Evolutionary conservation across 2,113 vertebrate genomes (phyloP).

Genomic region (Myotis davidii): DNA sequence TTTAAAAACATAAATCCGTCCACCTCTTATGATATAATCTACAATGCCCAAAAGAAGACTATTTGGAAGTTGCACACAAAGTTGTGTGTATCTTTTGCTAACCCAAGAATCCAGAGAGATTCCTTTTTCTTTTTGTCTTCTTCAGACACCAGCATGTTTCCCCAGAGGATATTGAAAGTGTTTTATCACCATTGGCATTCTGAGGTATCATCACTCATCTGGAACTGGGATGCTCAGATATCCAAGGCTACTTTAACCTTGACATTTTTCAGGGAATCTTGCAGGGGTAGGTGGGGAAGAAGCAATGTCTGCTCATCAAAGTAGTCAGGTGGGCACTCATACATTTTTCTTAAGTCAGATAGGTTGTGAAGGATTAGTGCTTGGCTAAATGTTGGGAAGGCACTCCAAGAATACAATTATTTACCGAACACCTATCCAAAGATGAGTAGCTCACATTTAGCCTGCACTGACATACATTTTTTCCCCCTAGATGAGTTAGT

Average conservation of each 20-base stretch:
- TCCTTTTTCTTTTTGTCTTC: background rate
- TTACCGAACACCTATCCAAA: background rate
- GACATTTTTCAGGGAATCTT: background rate
- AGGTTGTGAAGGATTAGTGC: background rate
- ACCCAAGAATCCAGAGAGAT: background rate
- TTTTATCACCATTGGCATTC: background rate
- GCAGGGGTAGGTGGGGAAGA: background rate
- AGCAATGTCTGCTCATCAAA: background rate
- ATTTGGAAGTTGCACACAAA: constrained; percentile 15
- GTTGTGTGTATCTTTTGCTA: background rate
- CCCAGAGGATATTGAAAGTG: background rate
- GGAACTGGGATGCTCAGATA: background rate
- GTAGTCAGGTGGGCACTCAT: background rate
- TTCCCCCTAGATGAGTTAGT: background rate
- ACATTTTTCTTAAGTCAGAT: constrained; percentile 7
- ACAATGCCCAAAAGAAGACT: background rate
- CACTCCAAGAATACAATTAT: background rate
- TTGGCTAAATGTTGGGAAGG: constrained; percentile 18
- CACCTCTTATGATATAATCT: background rate
- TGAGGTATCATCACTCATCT: background rate
- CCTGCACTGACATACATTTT: background rate
- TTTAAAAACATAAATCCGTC: constrained; percentile 35
- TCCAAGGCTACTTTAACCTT: background rate
- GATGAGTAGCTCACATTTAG: background rate
- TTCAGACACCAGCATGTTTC: background rate